Conservation (phyloP, 30 jellyfish, hydroid and myxozoan species). For the Aurelia sp. region DNA sequence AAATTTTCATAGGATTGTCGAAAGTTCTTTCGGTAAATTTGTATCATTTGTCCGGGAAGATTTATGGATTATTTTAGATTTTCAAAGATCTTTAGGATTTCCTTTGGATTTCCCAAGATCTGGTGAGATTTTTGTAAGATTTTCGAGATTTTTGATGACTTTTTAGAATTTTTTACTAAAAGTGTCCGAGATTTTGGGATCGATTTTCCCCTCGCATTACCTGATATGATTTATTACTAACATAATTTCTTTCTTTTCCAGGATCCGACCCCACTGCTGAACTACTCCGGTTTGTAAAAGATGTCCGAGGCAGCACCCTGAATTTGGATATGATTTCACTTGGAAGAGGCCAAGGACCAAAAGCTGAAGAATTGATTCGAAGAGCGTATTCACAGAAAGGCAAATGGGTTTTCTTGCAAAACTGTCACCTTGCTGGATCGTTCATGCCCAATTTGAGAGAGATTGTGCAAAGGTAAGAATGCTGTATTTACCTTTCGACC, state of each 20-base stretch:
- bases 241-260: neutral
- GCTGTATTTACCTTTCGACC: no score
- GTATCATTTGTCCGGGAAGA: no score
- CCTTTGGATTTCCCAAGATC: no score
- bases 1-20: no score
- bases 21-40: no score
- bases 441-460: slow-evolving; percentile 82
- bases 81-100: no score
- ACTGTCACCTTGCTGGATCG: slow-evolving; percentile 89
- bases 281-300: slow-evolving; percentile 82
- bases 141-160: no score
- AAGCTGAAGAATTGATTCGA: slow-evolving; percentile 70
- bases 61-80: no score
- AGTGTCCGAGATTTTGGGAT: no score
- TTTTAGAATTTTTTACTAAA: no score
- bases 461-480: slow-evolving; percentile 58
- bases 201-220: no score
- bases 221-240: neutral
- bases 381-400: slow-evolving; percentile 79
- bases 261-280: slow-evolving; percentile 88
- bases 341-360: slow-evolving; percentile 88
- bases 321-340: slow-evolving; percentile 78
- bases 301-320: slow-evolving; percentile 77
- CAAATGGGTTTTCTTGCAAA: slow-evolving; percentile 88
- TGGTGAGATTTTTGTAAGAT: no score